These are phyloP conservation scores for Serilophus lunatus DNA, from an alignment of 2,113 vertebrate genomes.

Conservation along the genomic window DNA sequence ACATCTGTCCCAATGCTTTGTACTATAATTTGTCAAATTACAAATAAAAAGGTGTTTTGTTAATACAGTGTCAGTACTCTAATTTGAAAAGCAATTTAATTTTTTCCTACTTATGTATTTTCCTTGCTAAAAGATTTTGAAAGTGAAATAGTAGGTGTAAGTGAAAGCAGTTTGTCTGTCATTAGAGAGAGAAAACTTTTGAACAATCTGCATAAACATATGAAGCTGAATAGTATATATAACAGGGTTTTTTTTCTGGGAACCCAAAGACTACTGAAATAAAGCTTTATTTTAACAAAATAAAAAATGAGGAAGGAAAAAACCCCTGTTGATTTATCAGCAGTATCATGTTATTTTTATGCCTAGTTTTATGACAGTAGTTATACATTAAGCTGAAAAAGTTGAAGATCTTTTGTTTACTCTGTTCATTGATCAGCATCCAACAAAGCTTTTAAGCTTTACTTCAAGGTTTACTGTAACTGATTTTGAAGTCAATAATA, in stretches of 20 bases:
- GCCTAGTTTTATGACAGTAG: not conserved
- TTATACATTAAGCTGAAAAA: not conserved
- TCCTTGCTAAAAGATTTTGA: not conserved
- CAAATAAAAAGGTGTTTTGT: not conserved
- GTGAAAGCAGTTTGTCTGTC: not conserved
- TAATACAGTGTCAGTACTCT: not conserved
- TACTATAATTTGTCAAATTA: not conserved
- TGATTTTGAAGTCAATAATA: not conserved
- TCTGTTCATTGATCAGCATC: not conserved
- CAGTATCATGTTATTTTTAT: not conserved
- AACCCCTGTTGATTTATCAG: not conserved
- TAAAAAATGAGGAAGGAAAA: not conserved
- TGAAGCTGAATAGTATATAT: not conserved
- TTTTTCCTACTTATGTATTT: not conserved
- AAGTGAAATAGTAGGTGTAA: not conserved
- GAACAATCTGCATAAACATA: not conserved
- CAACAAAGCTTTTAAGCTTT: not conserved
- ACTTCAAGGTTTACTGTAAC: not conserved
- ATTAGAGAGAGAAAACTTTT: not conserved
- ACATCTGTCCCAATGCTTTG: not conserved
- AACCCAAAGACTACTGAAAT: not conserved
- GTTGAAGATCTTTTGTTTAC: not conserved
- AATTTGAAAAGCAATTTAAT: not conserved
- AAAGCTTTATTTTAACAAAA: not conserved
- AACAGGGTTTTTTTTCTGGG: not conserved